Evolutionary conservation across 2,888 invertebrate species (phyloP).

Genomic region (Euclidia mi): DNA sequence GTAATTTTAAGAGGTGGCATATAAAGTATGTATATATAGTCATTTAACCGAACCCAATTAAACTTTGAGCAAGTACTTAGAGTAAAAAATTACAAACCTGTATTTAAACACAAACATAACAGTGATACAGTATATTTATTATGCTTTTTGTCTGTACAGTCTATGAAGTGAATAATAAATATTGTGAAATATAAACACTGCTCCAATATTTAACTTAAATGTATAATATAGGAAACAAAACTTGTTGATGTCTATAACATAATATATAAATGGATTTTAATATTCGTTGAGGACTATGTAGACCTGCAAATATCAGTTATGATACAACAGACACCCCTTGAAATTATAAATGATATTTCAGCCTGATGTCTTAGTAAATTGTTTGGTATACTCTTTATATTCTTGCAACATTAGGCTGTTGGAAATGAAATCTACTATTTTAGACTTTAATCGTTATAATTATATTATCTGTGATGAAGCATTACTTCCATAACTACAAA

Average conservation of each 20-base stretch:
- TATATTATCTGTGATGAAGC: slow-evolving; percentile 71
- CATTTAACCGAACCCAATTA: slow-evolving; percentile 17
- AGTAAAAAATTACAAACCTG: background rate
- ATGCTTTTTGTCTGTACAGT: background rate
- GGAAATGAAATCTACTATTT: slow-evolving; percentile 48
- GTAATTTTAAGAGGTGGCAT: slow-evolving; percentile 49
- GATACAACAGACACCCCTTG: slow-evolving; percentile 29
- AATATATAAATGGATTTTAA: slow-evolving; percentile 7
- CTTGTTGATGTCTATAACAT: background rate
- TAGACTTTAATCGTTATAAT: slow-evolving; percentile 55
- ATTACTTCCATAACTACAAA: slow-evolving; percentile 54
- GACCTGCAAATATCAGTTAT: slow-evolving; percentile 2
- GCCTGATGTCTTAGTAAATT: slow-evolving; percentile 12
- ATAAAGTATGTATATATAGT: slow-evolving; percentile 25
- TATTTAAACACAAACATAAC: background rate
- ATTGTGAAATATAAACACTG: no score
- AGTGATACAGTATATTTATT: no score
- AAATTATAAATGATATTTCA: slow-evolving; percentile 45
- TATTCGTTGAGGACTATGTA: background rate
- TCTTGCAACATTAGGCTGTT: slow-evolving; percentile 40
- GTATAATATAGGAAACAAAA: background rate
- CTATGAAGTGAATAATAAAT: background rate
- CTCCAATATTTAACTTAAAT: no score
- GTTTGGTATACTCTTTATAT: slow-evolving; percentile 23
- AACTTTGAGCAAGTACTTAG: background rate